Evolutionary conservation across 2,888 invertebrate species (phyloP), one percentile per base, ranked within the genome.

Genomic region (Scaeva pyrastri): DNA sequence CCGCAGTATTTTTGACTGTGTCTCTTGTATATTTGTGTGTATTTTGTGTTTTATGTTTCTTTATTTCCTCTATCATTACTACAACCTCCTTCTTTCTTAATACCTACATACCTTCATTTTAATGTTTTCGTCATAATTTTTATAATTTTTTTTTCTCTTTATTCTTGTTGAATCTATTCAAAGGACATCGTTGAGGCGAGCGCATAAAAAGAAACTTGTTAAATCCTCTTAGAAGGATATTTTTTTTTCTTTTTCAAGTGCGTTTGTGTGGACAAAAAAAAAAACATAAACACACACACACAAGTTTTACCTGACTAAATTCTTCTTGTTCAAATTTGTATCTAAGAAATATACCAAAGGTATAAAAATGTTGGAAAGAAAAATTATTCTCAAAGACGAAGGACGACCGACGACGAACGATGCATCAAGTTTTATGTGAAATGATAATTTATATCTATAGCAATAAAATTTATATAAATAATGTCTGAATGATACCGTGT

Each of bases 141-240:
- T 39, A 10, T 41, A 11, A 4, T 5, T 71, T 55, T 56, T 48
- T 14, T 71, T 21, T 16, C 41, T 56, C 43, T 14, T 71, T 21
- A 14, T 43, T 56, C 43, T 55, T 41, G 14, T 39, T 26, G 41
- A 66, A 58, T 79, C 36, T 75, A 58, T 76, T 43, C 45, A 76
- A 45, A 77, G 76, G 85, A 85, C 76, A 81, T 66, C 76, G 73
- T 73, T 80, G 84, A 66, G 72, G 12, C 36, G 52, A 66, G 12
- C 41, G 45, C 52, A 73, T 43, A 72, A 82, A 70, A 72, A 72
- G 76, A 45, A 31, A 81, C 85, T 85, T 85, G 81, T 77, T 77
- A 85, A 62, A 58, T 72, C 62, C 11, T 72, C 52, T 12, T 41
- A 55, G 68, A 58, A 71, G 76, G 71, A 55, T 7, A 26, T 21